Evolutionary conservation across 1,140 invertebrate genomes (phyloP), one percentile per base, ranked within the genome.

Genomic region (Hydropsyche tenuis): DNA sequence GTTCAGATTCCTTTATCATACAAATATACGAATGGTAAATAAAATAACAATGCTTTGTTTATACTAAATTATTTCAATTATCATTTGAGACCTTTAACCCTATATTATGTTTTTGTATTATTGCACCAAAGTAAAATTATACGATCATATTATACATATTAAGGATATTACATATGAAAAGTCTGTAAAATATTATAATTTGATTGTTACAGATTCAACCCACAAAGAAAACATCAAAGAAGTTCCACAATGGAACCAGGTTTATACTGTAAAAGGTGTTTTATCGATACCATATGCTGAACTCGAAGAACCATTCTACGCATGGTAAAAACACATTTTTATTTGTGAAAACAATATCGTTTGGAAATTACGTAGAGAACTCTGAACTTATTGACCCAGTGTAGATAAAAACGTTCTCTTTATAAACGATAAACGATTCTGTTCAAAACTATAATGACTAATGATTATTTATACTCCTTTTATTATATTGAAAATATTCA

Each of bases 251-350:
- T 94, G 92, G 87, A 92, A 86, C 78, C 80, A 85, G 9, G 88
- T 88, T 6, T 94, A 95, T 79, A 88, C 89, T 6, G 89, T 91
- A 0, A 91, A 90, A 80, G 94, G 93, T 46, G 86, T 90, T 7
- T 81, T 95, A 43, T 90, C 88, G 76, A 93, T 98, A 74, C 96
- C 96, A 0, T 99, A 97, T 87, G 96, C 96, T 11, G 96, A 98
- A 85, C 91, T 98, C 51, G 84, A 85, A 12, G 93, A 95, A 82
- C 95, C 96, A 3, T 96, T 98, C 81, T 91, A 89, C 80, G 94
- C 94, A 16, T 98, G 93, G 90, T 96, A 76, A 82, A 62, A 45
- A 30, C 12, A 23, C 11, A 60, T 20, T 23, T 18, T 20, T 20
- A 22, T 5, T n/a, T 64, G 1, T 64, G 30, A 64, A 6, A 3